These are phyloP conservation scores for Alouatta palliata DNA, from an alignment of 2,113 vertebrate species.

Conservation along the genomic window DNA sequence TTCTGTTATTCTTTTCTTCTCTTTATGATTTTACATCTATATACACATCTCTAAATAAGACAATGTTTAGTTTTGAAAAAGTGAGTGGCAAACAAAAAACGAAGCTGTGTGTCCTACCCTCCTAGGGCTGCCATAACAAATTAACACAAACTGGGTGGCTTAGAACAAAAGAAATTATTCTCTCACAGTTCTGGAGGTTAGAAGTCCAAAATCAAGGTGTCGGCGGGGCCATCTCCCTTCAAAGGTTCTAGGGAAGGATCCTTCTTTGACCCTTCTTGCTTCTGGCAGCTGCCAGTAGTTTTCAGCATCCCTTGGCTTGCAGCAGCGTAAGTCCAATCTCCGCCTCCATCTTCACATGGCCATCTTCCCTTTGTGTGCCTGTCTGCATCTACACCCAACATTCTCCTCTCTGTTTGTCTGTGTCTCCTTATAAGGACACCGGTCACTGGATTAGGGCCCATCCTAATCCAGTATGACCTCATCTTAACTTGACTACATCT, in stretches of 20 bases:
- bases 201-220: not conserved
- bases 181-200: not conserved
- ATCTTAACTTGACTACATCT: not conserved
- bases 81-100: not conserved
- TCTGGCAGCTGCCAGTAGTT: not conserved
- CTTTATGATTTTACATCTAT: not conserved
- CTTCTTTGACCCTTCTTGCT: not conserved
- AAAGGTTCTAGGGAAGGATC: not conserved
- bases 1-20: not conserved
- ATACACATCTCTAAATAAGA: not conserved
- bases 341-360: not conserved
- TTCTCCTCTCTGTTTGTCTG: not conserved
- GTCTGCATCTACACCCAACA: not conserved
- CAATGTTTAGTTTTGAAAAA: not conserved
- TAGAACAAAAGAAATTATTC: not conserved
- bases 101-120: not conserved
- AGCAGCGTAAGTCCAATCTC: not conserved
- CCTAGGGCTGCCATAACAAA: not conserved
- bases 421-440: not conserved
- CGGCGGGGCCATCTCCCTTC: not conserved
- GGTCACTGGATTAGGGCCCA: not conserved
- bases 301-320: not conserved
- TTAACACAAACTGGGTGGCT: not conserved
- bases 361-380: not conserved
- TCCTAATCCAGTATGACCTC: not conserved